Evolutionary conservation across 1,140 invertebrate species (phyloP), one percentile per base, ranked within the genome.

Genomic region (Papilio machaon): DNA sequence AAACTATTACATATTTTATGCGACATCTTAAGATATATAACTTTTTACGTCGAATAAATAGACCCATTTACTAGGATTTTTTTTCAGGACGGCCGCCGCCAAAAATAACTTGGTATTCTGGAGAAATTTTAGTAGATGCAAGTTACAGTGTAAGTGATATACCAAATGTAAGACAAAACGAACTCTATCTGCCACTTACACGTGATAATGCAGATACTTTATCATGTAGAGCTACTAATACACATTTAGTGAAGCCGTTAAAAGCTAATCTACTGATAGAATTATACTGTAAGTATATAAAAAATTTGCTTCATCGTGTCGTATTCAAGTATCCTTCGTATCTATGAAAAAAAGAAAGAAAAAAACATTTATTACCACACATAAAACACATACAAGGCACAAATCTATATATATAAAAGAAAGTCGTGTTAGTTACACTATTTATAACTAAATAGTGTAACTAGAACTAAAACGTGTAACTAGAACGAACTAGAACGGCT

Each of bases 171-270:
- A 95, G 96, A 77, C 95, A 96, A 86, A 97, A 97, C 90, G 95
- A 96, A 85, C 92, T 97, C 73, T 95, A 95, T 52, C 95, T 96
- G 80, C 94, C 95, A 19, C 90, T 97, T 76, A 95, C 95, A n/a
- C 89, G 96, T 46, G 95, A 96, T 81, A 96, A 97, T 87, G 94
- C 96, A 15, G 94, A 95, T 9, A 89, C 95, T 3, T 94, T 97
- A 10, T 95, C 96, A n/a, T 97, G 96, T 88, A 95, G 96, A 87
- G 97, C 97, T 0, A 95, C 95, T 83, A 97, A 97, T 88, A 97
- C 96, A 2, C 96, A 96, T 81, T 92, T 97, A 23, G 95, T 95
- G 3, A 88, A 93, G 10, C 96, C 97, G 19, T 89, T 94, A 13
- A 87, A 86, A 35, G 86, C 92, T 17, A 88, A 83, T 19, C 80